Conservation (phyloP, 2,888 invertebrate species). For the Dynastes maya region DNA sequence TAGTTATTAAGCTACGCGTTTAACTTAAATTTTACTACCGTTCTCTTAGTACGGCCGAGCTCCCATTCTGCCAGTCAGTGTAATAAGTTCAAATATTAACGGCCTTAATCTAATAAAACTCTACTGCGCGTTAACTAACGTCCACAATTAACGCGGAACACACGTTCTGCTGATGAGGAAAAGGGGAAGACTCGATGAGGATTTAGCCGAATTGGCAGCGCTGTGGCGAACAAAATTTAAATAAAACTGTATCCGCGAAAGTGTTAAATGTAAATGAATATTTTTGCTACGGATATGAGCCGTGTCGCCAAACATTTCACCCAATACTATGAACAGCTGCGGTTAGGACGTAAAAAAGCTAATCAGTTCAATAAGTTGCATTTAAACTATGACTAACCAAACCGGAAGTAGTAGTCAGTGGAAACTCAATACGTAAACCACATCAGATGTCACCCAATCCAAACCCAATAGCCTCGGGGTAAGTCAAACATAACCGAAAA, state of each 20-base stretch:
- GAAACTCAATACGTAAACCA: too few relatives aligned
- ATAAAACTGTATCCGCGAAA: neutral
- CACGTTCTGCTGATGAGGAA: constrained; percentile 25
- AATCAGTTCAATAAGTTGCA: too few relatives aligned
- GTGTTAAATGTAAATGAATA: too few relatives aligned
- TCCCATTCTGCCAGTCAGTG: neutral
- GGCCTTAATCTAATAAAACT: constrained; percentile 44
- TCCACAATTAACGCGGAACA: constrained; percentile 21
- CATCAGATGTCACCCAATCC: too few relatives aligned
- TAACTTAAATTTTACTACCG: constrained; percentile 32
- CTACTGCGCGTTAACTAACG: constrained; percentile 34
- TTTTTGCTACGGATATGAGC: too few relatives aligned
- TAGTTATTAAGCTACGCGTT: constrained; percentile 29
- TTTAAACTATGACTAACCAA: too few relatives aligned
- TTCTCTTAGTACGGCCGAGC: neutral
- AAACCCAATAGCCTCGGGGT: too few relatives aligned
- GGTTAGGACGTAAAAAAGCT: too few relatives aligned
- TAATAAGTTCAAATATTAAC: constrained; percentile 45
- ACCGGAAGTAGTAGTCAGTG: too few relatives aligned
- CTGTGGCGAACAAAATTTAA: constrained; percentile 3
- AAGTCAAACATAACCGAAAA: too few relatives aligned
- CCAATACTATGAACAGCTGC: too few relatives aligned
- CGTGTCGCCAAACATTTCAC: too few relatives aligned
- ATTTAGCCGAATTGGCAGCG: neutral
- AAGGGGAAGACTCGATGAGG: neutral